Base-by-base conservation (phyloP, 2,888 invertebrate genomes). In the Bimastos eiseni region DNA sequence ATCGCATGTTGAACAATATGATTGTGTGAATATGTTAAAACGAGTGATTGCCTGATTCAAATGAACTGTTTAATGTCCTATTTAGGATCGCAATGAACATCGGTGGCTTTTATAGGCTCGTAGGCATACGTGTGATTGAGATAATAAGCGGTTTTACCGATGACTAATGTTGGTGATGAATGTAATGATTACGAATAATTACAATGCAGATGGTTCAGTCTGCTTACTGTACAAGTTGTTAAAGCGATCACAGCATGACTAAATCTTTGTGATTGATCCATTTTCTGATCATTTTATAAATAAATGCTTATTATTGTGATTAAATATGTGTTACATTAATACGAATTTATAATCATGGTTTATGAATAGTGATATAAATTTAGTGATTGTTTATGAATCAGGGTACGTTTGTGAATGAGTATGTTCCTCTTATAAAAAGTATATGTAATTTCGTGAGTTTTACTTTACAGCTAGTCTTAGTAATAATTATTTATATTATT, bases 201-300 rank as follows among this genome's bases (percentile, higher is more conserved):
- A 30, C 17, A 13, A n/a, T 70, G n/a, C n/a, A 70, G 30, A 70
- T 0, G 0, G 4, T 11, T n/a, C 3, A 70, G 13, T 70, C 30
- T n/a, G 70, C 30, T n/a, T 6, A n/a, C 70, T 6, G n/a, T 49
- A 49, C 49, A 70, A n/a, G n/a, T 0, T 70, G 30, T n/a, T n/a
- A 0, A 8, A 3, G 24, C 21, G n/a, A 8, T 11, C 8, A 8
- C 8, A 8, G 30, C 70, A 70, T 70, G 13, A n/a, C 5, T 70
- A n/a, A 70, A 0, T 70, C n/a, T n/a, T n/a, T 70, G 30, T 70
- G 30, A n/a, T 11, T 24, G 8, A 49, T 49, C 49, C 1, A 8
- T 55, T 44, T 70, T 70, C 70, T 70, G 70, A 70, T n/a, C 70
- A 70, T 70, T 70, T 70, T n/a, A n/a, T n/a, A n/a, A n/a, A n/a